Conservation (phyloP, 2,888 invertebrate genomes). For the Nomada ruficornis region DNA sequence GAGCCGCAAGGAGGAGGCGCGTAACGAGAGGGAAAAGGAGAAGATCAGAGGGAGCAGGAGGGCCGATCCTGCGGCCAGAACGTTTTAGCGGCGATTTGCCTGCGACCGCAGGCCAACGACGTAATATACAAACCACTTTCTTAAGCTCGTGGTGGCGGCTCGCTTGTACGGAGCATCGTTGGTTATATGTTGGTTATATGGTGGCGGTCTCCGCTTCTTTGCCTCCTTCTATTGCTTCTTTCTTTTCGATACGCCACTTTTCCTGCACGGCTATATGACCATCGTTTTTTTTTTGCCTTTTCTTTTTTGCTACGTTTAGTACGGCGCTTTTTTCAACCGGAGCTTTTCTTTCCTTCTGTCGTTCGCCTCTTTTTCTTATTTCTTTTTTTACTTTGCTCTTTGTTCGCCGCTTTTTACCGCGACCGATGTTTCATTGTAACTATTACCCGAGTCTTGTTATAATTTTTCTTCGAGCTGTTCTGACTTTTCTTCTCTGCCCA, state of each 20-base stretch:
- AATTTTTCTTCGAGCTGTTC: neutral
- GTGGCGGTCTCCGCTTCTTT: slow-evolving; percentile 52
- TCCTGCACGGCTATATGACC: neutral
- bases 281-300: neutral
- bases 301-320: neutral
- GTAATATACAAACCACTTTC: slow-evolving; percentile 80
- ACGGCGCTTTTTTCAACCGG: neutral
- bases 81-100: slow-evolving; percentile 82
- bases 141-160: slow-evolving; percentile 74
- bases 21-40: slow-evolving; percentile 7
- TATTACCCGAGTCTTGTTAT: neutral
- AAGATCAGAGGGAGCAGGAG: slow-evolving; percentile 18
- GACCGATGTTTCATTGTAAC: neutral
- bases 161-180: slow-evolving; percentile 67
- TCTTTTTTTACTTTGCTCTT: too few species aligned
- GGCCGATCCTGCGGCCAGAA: slow-evolving; percentile 75
- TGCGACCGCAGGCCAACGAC: slow-evolving; percentile 80
- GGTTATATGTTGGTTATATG: slow-evolving; percentile 58
- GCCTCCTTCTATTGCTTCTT: slow-evolving; percentile 16
- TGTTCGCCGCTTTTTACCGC: neutral
- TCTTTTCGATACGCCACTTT: slow-evolving; percentile 26
- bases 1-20: slow-evolving; percentile 43
- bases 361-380: neutral
- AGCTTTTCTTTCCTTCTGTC: neutral
- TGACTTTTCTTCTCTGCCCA: too few species aligned